Percentiles rank a stretch among this genome's conserved stretches.
Conservation (phyloP, 2,888 invertebrate genomes). For the Eilema sororculum region DNA sequence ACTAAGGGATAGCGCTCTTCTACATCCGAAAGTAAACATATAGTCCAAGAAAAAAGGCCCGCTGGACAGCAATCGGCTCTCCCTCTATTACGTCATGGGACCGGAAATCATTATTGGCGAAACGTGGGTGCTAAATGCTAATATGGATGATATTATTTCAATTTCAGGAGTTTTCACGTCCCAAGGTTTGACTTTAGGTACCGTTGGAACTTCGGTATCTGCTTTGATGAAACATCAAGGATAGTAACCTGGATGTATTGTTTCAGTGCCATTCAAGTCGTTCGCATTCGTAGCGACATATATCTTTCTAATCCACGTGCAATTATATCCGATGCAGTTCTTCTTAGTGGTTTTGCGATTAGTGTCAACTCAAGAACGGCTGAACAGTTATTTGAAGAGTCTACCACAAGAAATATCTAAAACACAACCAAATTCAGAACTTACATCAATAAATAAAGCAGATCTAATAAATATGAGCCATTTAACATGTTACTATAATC, state of each 20-base stretch:
- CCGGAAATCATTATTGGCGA: too few relatives aligned
- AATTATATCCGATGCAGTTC: slow-evolving; percentile 9
- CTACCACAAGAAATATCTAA: background rate
- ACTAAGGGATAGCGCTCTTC: too few relatives aligned
- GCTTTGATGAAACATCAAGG: too few relatives aligned
- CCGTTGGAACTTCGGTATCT: too few relatives aligned
- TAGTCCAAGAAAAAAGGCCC: too few relatives aligned
- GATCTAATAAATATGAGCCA: background rate
- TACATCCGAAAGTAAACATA: too few relatives aligned
- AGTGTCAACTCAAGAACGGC: background rate
- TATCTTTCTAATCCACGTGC: background rate
- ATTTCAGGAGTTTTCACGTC: too few relatives aligned
- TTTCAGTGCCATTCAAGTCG: slow-evolving; percentile 10
- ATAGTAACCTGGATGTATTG: background rate
- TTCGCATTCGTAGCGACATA: background rate
- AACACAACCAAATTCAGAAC: background rate
- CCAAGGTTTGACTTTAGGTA: too few relatives aligned
- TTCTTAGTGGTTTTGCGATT: background rate
- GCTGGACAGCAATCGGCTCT: too few relatives aligned
- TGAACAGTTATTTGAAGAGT: background rate
- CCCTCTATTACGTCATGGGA: too few relatives aligned
- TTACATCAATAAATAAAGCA: background rate
- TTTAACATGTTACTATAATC: background rate
- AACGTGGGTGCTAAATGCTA: too few relatives aligned
- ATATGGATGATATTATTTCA: too few relatives aligned